Conservation (phyloP, 2,888 invertebrate genomes). For the Leuctra nigra region DNA sequence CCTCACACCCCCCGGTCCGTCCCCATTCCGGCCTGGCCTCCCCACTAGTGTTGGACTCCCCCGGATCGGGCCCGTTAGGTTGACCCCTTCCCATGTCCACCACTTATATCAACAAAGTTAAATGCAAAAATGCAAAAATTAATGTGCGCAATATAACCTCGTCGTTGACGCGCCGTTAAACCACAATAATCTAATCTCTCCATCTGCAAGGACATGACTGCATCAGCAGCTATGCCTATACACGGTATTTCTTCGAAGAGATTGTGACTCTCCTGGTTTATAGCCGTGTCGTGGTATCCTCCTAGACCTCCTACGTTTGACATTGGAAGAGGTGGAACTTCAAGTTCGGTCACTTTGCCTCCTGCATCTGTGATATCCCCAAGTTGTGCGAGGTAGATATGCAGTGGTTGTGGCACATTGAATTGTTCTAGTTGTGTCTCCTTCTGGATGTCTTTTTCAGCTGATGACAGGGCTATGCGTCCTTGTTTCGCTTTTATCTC, state of each 20-base stretch:
- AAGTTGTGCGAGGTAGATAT: constrained; percentile 4
- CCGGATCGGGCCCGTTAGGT: too few species aligned
- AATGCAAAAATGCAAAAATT: too few species aligned
- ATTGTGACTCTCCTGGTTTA: neutral
- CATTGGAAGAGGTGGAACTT: constrained; percentile 5
- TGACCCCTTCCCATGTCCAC: too few species aligned
- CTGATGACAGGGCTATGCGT: neutral
- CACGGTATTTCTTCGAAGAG: constrained; percentile 13
- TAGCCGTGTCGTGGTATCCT: constrained; percentile 1
- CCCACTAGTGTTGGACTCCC: too few species aligned
- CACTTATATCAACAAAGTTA: too few species aligned
- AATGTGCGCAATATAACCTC: too few species aligned
- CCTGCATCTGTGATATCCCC: constrained; percentile 7
- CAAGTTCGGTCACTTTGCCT: constrained; percentile 13
- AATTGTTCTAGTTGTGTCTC: constrained; percentile 1
- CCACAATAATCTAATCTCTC: too few species aligned
- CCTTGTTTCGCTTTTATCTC: constrained; percentile 19
- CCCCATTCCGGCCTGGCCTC: too few species aligned
- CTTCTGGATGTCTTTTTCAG: constrained; percentile 15
- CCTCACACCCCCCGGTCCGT: too few species aligned
- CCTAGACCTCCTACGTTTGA: neutral
- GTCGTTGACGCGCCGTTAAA: too few species aligned
- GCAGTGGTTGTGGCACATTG: constrained; percentile 18
- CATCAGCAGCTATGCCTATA: constrained; percentile 15
- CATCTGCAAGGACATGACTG: constrained; percentile 9